Conservation (phyloP, 1,140 invertebrate genomes). For the Drosophila teissieri region DNA sequence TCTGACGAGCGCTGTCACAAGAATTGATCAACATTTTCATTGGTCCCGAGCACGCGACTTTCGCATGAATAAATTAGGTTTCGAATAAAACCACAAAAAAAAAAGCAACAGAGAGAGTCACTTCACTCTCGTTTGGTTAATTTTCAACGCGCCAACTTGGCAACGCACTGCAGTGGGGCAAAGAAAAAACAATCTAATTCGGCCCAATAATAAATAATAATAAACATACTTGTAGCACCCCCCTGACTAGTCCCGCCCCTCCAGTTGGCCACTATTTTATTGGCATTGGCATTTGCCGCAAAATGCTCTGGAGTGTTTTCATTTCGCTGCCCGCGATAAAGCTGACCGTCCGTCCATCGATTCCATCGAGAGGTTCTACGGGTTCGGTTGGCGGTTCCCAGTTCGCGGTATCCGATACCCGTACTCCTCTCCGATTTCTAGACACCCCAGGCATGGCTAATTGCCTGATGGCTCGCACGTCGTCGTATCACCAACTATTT, state of each 20-base stretch:
- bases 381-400: constrained; percentile 15
- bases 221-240: constrained; percentile 63
- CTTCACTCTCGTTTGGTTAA: constrained; percentile 31
- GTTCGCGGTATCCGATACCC: constrained; percentile 23
- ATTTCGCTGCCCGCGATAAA: constrained; percentile 47
- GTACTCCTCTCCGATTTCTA: constrained; percentile 22
- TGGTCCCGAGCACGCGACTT: constrained; percentile 61
- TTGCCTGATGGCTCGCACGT: constrained; percentile 56
- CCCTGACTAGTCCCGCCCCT: constrained; percentile 3
- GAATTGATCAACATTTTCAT: constrained; percentile 74
- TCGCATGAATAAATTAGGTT: constrained; percentile 69
- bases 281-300: constrained; percentile 61
- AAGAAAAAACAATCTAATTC: constrained; percentile 56
- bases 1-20: constrained; percentile 49
- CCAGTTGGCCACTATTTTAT: constrained; percentile 56
- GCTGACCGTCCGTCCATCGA: constrained; percentile 35
- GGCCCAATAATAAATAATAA: constrained; percentile 75
- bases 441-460: constrained; percentile 56
- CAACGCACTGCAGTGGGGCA: constrained; percentile 43
- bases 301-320: constrained; percentile 27
- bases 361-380: constrained; percentile 25
- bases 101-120: too few relatives aligned
- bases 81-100: constrained; percentile 44
- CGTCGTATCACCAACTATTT: constrained; percentile 33
- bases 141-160: constrained; percentile 40